Base-by-base conservation (phyloP, 2,888 invertebrate species). In the Stictocephala bisonia region DNA sequence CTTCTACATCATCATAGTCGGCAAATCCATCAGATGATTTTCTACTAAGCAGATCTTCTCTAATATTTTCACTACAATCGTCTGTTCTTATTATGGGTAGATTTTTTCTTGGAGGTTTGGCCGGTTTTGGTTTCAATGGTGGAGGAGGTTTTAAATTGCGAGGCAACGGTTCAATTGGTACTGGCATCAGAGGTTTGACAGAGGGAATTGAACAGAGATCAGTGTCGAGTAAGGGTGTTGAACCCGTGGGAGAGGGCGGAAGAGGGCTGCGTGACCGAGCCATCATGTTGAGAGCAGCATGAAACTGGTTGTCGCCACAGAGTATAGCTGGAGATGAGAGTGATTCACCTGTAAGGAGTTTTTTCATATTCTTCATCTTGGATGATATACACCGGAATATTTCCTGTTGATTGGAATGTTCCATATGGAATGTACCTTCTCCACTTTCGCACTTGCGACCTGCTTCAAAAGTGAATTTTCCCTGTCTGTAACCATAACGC, bases 311-410 rank as follows among this genome's bases (percentile, higher is more conserved):
- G 80, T 93, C 93, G 70, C 90, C 90, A 81, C 90, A 91, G 75
- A 75, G 41, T 18, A 78, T 68, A 2, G 72, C 67, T 0, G 84
- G 82, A 56, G 82, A 83, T 80, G 87, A 88, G 9, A 88, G 81
- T 77, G 87, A 88, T 78, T 93, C 92, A 78, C 88, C 90, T n/a
- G 88, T 90, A 74, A 94, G 87, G 79, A 93, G 86, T 82, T 93
- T 93, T 82, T 93, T 93, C 94, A 94, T 94, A 0, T 90, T 92
- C 82, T 93, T 93, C 92, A 94, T 94, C 84, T 93, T 93, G 3
- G 91, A 87, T 9, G 92, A 91, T 79, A 94, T 87, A 81, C 93
- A 94, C 76, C 93, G 90, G 77, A 89, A 94, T 77, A 94, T 93
- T 83, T 94, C 94, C 78, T 93, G 91, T 76, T 93, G 93, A 82